These are phyloP conservation scores for Diglossa cyanea DNA, from an alignment of 2,797 vertebrate genomes.

Conservation along the genomic window DNA sequence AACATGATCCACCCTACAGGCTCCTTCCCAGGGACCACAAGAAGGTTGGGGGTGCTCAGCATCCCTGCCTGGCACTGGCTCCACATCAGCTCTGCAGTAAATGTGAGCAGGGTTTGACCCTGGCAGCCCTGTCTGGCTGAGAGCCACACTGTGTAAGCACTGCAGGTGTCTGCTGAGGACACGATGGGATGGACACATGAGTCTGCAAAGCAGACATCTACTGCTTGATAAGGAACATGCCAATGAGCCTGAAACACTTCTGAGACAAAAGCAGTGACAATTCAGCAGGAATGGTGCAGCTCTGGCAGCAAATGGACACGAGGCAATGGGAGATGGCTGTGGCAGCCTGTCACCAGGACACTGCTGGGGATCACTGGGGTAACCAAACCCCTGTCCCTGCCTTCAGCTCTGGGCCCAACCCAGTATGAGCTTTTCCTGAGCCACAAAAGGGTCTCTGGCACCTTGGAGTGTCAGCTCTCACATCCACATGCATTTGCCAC, in stretches of 20 bases:
- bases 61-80: background rate
- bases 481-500: background rate
- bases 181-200: background rate
- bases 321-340: accelerated
- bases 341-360: background rate
- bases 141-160: background rate
- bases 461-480: background rate
- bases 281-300: background rate
- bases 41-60: accelerated
- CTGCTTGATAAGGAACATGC: background rate
- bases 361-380: background rate
- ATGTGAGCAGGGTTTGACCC: background rate
- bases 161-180: background rate
- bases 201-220: constrained; percentile 15
- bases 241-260: background rate
- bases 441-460: background rate
- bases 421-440: background rate
- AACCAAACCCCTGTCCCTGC: background rate
- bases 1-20: background rate
- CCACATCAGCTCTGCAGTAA: background rate
- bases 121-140: background rate
- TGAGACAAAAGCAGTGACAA: background rate
- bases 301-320: background rate
- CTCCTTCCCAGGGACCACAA: background rate
- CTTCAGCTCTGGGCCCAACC: background rate